These are phyloP conservation scores for Lates japonicus DNA, from an alignment of 2,797 vertebrate species.

Conservation along the genomic window DNA sequence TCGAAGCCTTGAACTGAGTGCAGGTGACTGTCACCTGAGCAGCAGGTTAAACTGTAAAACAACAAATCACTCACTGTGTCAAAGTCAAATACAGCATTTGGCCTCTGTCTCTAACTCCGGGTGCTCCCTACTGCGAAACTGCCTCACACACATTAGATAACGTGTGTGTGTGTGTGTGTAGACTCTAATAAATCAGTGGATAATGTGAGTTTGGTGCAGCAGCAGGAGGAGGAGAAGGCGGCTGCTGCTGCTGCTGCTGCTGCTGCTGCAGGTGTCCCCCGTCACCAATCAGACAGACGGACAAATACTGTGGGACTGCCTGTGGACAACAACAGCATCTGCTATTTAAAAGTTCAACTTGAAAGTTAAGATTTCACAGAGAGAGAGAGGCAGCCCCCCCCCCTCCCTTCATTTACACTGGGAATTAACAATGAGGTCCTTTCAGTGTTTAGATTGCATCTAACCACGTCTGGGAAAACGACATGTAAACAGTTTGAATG, in stretches of 20 bases:
- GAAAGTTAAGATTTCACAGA: background rate
- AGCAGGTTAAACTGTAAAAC: background rate
- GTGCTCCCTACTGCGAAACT: background rate
- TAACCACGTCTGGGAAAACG: conserved; percentile 77
- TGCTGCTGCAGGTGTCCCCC: too few species aligned
- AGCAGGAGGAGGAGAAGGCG: too few species aligned
- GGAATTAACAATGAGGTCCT: conserved; percentile 72
- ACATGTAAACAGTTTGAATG: conserved; percentile 80
- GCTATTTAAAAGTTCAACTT: background rate
- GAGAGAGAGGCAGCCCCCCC: conserved; percentile 4
- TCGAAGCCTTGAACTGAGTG: background rate
- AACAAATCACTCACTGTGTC: background rate
- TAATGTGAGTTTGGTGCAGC: background rate
- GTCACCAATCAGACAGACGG: too few species aligned
- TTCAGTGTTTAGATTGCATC: conserved; percentile 82
- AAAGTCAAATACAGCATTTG: background rate
- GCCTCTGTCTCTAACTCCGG: background rate
- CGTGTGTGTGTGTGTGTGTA: background rate
- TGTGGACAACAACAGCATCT: too few species aligned
- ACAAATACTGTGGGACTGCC: too few species aligned
- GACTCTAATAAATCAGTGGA: conserved; percentile 10
- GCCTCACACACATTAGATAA: background rate
- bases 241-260: too few species aligned
- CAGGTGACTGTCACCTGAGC: too few species aligned
- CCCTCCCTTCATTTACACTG: conserved; percentile 11